Conservation (phyloP, 1,140 invertebrate genomes). For the Arion vulgaris region DNA sequence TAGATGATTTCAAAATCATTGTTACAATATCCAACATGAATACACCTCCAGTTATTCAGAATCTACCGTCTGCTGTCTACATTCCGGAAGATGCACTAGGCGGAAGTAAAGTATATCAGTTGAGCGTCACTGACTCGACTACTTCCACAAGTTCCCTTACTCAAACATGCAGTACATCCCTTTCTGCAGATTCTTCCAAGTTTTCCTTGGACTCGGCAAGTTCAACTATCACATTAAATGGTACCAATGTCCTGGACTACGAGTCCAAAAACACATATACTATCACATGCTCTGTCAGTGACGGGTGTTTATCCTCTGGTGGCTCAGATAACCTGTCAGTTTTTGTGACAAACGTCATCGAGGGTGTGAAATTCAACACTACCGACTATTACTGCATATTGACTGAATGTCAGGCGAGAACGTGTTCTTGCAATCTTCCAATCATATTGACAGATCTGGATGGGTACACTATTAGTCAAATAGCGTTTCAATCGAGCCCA, state of each 20-base stretch:
- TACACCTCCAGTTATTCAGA: conserved; percentile 1
- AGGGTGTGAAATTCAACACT: neutral
- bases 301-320: neutral
- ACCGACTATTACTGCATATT: conserved; percentile 9
- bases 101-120: neutral
- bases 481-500: neutral
- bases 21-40: conserved; percentile 1
- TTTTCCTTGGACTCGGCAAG: neutral
- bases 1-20: conserved; percentile 7
- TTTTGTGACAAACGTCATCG: conserved; percentile 9
- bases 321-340: neutral
- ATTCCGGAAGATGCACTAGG: neutral
- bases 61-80: neutral
- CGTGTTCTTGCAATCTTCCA: neutral
- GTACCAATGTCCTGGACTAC: neutral
- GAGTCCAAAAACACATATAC: conserved; percentile 1
- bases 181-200: neutral
- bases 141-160: neutral
- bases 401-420: neutral
- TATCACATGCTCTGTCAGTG: conserved; percentile 16
- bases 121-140: neutral
- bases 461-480: neutral
- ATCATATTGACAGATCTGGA: neutral
- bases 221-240: conserved; percentile 1
- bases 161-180: neutral